Conservation (phyloP, 1,140 invertebrate genomes). For the Luehdorfia chinensis region DNA sequence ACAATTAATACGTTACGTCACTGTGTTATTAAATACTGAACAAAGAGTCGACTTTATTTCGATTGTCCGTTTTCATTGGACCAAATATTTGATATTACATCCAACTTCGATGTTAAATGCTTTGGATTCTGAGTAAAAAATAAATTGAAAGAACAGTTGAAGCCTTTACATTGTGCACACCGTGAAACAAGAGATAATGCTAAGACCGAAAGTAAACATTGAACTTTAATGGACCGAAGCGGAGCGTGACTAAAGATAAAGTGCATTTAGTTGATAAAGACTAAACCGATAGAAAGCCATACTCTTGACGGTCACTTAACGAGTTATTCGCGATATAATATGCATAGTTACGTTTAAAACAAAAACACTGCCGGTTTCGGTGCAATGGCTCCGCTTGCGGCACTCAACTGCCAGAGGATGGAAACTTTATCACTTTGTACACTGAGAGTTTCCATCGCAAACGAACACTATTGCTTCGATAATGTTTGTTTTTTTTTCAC, state of each 20-base stretch:
- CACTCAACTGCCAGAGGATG: no score
- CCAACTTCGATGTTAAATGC: no score
- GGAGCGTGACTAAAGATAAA: constrained; percentile 43
- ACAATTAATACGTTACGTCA: no score
- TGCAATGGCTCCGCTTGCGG: no score
- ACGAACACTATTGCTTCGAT: constrained; percentile 2
- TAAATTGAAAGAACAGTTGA: background rate
- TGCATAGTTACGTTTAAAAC: background rate
- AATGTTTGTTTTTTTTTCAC: constrained; percentile 20
- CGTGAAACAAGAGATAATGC: constrained; percentile 8
- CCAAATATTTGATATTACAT: no score
- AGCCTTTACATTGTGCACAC: background rate
- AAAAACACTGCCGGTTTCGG: no score
- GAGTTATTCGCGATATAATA: no score
- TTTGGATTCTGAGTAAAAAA: background rate
- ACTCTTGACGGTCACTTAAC: constrained; percentile 19
- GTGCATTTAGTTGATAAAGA: constrained; percentile 36
- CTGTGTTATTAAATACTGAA: no score
- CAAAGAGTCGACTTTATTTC: no score
- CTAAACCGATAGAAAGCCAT: constrained; percentile 23
- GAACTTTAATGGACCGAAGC: constrained; percentile 40
- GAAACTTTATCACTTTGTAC: no score
- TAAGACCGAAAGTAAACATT: constrained; percentile 23
- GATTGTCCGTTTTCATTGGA: no score
- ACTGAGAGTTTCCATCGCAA: background rate